Conservation (phyloP, 2,113 vertebrate species). For the Probosciger aterrimus region DNA sequence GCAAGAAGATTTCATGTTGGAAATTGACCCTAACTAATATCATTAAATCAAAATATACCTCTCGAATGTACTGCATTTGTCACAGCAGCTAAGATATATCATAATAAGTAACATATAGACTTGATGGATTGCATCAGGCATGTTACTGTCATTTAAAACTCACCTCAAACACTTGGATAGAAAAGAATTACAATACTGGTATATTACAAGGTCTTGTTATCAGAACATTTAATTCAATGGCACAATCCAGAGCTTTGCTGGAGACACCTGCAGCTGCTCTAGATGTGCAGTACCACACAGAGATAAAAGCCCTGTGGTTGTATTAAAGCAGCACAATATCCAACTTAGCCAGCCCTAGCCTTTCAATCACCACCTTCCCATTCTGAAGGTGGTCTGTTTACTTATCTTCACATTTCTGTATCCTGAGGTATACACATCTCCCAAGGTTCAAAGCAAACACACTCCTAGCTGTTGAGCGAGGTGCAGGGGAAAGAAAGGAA, state of each 20-base stretch:
- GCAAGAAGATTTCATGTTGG: neutral
- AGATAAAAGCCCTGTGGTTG: neutral
- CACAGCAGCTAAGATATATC: neutral
- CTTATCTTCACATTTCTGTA: neutral
- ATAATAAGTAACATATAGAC: neutral
- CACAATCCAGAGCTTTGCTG: neutral
- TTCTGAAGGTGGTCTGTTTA: neutral
- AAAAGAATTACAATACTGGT: neutral
- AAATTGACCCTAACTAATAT: neutral
- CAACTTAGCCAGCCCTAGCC: neutral
- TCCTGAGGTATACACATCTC: neutral
- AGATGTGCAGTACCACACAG: neutral
- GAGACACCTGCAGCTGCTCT: fast-evolving
- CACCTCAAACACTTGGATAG: neutral
- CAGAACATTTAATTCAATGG: neutral
- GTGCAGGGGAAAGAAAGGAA: neutral
- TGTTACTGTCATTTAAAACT: neutral
- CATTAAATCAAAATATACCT: neutral
- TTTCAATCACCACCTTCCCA: neutral
- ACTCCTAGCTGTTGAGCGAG: neutral
- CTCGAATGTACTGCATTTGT: neutral
- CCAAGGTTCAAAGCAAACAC: neutral
- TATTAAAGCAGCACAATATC: neutral
- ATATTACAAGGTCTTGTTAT: neutral
- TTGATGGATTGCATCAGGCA: neutral